These are phyloP conservation scores for Hypomecis atomaria DNA, from an alignment of 2,888 invertebrate genomes.

Conservation along the genomic window DNA sequence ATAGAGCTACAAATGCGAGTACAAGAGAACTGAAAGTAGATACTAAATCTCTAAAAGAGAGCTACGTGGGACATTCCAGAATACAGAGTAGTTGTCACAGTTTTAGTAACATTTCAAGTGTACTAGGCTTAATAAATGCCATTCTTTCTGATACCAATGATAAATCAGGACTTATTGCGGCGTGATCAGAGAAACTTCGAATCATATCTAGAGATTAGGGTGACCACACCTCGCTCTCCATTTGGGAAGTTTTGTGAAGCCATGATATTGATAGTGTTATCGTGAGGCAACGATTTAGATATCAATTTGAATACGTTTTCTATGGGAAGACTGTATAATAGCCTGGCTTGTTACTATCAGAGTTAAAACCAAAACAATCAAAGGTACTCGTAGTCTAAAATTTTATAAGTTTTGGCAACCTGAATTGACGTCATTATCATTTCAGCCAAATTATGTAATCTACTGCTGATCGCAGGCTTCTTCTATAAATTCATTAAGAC, in stretches of 20 bases:
- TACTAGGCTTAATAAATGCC: slow-evolving; percentile 57
- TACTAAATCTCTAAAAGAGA: background rate
- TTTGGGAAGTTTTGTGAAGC: slow-evolving; percentile 21
- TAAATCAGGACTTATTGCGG: slow-evolving; percentile 71
- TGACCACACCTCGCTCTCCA: slow-evolving; percentile 48
- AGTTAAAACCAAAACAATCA: background rate
- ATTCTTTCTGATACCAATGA: slow-evolving; percentile 63
- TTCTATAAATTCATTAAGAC: too few species aligned
- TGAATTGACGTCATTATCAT: too few species aligned
- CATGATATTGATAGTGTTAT: slow-evolving; percentile 16
- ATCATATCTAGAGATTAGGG: slow-evolving; percentile 54
- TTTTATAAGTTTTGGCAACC: too few species aligned
- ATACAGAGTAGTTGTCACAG: background rate
- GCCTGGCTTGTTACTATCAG: too few species aligned
- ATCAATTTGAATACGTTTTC: slow-evolving; percentile 9
- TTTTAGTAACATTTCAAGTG: slow-evolving; percentile 54
- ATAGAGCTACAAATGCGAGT: too few species aligned
- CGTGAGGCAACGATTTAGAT: slow-evolving; percentile 7
- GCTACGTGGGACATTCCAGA: slow-evolving; percentile 14
- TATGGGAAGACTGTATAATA: background rate
- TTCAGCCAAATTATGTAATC: too few species aligned
- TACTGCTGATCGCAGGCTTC: too few species aligned
- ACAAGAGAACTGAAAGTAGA: too few species aligned
- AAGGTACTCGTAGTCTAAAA: background rate
- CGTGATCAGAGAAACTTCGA: slow-evolving; percentile 56